Base-by-base conservation (phyloP, 1,140 invertebrate species). In the Drosophila malerkotliana region DNA sequence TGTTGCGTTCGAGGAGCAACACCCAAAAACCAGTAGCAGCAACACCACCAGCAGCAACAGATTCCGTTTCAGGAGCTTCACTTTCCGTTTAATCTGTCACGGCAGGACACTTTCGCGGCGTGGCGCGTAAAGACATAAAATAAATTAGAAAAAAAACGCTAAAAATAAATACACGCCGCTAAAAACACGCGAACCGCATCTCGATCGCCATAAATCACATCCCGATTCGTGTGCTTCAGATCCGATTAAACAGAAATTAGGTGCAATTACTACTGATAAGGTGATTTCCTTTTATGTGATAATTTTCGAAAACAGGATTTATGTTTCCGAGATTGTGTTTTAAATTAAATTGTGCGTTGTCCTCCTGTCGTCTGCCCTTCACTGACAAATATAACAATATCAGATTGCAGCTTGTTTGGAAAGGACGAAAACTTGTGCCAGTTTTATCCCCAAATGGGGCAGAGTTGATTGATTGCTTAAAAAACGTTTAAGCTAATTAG, bases 1-100 rank as follows among this genome's bases (percentile, higher is more conserved):
- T 91, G 90, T 91, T 91, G 90, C 90, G 85, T 91, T 91, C 81
- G 71, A 53, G 15, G 18, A 63, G 54, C 47, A 44, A 24, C 61
- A 44, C 39, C 52, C 56, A 28, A 9, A 62, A n/a, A 60, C 30
- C 58, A 58, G 67, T 67, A 53, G 28, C 62, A 74, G 45, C 41
- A n/a, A n/a, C 47, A n/a, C 39, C 44, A 61, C 14, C 45, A 69
- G 39, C 54, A 77, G 68, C 63, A 63, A 67, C 58, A 63, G 28
- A 47, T 47, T 47, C 44, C 18, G 44, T 28, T 59, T 52, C 18
- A 53, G 47, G 44, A 47, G 44, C 41, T 6, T 45, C 41, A 45
- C 41, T 51, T 59, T 37, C 39, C 69, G 61, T 75, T 75, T 69
- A 30, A 51, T n/a, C 48, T n/a, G 21, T 15, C 28, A 30, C 28